Base-by-base conservation (phyloP, 2,888 invertebrate species). In the Scotopteryx bipunctaria region DNA sequence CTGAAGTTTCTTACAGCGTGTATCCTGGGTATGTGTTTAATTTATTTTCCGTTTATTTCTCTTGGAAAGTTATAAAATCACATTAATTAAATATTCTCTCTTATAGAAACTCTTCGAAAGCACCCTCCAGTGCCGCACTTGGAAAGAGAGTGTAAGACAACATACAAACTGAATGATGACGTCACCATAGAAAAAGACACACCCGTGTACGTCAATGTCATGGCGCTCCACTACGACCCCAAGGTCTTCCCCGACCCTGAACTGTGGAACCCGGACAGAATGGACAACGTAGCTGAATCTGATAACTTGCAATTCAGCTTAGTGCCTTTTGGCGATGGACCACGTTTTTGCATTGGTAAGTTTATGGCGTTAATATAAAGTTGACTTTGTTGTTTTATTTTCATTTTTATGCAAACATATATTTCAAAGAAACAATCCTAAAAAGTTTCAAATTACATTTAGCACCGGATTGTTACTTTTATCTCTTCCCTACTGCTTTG, bases 281-380 rank as follows among this genome's bases (percentile, higher is more conserved):
- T 81, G 61, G 44, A 47, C 2, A 53, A 63, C 9, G 52, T 71
- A 1, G 55, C 60, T 0, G 82, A 83, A 38, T 73, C 64, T 15
- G 82, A 84, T 37, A 84, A 83, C 19, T 55, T 71, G 5, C 69
- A 79, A 13, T 83, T 71, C 60, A 74, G 70, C 0, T 83, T 82
- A 41, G 29, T 86, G 13, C 83, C 86, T 0, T 86, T 86, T 42
- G 86, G 86, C 3, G 85, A 83, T 31, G 86, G 86, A 23, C 86
- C 86, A 0, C 73, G 81, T 4, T 83, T 81, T 45, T 77, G 76
- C 42, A 76, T 78, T 45, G 78, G 78, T 78, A 59, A 15, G 52
- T 35, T 32, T 21, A 21, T 5, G 21, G 11, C n/a, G n/a, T n/a
- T n/a, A n/a, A n/a, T n/a, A n/a, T n/a, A n/a, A n/a, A n/a, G n/a